These are phyloP conservation scores for Tenthredo notha DNA, from an alignment of 2,888 invertebrate species.

Conservation along the genomic window DNA sequence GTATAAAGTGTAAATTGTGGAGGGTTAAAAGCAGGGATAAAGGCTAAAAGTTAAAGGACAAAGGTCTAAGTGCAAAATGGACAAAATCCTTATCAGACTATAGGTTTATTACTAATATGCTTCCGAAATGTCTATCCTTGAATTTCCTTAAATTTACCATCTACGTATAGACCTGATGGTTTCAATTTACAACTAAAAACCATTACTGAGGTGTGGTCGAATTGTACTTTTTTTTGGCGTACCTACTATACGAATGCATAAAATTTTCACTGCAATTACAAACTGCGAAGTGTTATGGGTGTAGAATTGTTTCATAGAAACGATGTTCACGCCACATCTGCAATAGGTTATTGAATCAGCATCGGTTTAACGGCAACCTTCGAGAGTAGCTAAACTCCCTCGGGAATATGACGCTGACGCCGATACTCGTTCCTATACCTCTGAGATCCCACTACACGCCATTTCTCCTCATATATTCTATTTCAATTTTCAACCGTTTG, in stretches of 20 bases:
- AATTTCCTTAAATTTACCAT: background rate
- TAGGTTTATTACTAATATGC: background rate
- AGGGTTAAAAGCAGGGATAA: conserved; percentile 20
- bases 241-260: background rate
- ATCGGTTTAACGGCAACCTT: conserved; percentile 61
- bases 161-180: too few relatives aligned
- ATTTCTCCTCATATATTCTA: conserved; percentile 59
- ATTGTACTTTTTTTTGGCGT: background rate
- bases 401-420: conserved; percentile 27
- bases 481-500: conserved; percentile 60
- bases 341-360: conserved; percentile 63
- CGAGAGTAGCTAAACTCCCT: conserved; percentile 41
- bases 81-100: conserved; percentile 13
- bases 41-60: conserved; percentile 26
- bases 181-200: background rate
- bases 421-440: conserved; percentile 28
- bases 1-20: background rate
- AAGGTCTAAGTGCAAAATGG: conserved; percentile 16
- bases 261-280: background rate
- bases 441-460: conserved; percentile 18
- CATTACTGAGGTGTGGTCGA: background rate
- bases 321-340: conserved; percentile 39
- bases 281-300: background rate
- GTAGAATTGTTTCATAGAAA: conserved; percentile 21
- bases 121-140: background rate